phyloP scores from a whole-genome alignment of 2,888 invertebrate species.

The Thecophora atra region DNA sequence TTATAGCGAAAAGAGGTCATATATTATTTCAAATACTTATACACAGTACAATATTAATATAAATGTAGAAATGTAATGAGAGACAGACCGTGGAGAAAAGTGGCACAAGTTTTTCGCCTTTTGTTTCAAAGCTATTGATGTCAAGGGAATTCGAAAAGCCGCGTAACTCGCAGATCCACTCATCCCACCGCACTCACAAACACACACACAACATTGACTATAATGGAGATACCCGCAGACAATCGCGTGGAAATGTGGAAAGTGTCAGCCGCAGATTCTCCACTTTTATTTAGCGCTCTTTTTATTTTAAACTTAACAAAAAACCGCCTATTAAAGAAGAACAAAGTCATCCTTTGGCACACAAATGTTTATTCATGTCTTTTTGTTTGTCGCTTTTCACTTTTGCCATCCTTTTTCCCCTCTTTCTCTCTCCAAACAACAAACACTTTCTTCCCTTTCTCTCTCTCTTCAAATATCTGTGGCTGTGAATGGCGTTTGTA shows the following conservation, averaged over 20 bases:
- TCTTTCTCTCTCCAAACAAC: not conserved
- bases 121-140: slow-evolving; percentile 2
- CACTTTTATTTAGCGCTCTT: not conserved
- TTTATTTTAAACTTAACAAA: not conserved
- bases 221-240: not conserved
- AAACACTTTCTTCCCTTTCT: not conserved
- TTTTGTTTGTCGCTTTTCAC: not conserved
- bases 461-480: not conserved
- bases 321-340: not conserved
- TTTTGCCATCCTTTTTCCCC: not conserved
- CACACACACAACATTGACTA: slow-evolving; percentile 1
- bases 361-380: not conserved
- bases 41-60: too few relatives aligned
- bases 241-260: too few relatives aligned
- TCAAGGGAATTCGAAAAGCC: slow-evolving; percentile 8
- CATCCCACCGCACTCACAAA: not conserved
- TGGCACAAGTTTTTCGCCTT: not conserved
- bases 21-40: too few relatives aligned
- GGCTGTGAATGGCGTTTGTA: not conserved
- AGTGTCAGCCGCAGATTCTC: too few relatives aligned
- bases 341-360: slow-evolving; percentile 4
- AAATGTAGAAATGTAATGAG: too few relatives aligned
- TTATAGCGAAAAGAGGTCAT: not conserved
- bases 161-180: slow-evolving; percentile 17
- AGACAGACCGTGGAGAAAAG: not conserved